Evolutionary conservation across 1,140 invertebrate species (phyloP).

Genomic region (Pantala flavescens): DNA sequence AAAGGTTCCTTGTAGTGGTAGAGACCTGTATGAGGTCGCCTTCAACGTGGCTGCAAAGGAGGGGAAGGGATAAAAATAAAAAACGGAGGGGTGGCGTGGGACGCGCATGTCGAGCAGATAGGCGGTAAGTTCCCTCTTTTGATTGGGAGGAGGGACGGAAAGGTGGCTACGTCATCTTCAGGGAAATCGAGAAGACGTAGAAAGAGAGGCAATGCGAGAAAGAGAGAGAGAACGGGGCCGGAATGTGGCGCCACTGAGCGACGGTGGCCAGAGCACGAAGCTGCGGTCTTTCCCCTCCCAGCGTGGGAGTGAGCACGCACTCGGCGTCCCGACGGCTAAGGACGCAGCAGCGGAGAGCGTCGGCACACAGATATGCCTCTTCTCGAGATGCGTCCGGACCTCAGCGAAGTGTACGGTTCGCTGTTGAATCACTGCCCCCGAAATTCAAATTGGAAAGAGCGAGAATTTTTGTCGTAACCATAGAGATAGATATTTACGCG

Average conservation of each 20-base stretch:
- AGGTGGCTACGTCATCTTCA: slow-evolving; percentile 7
- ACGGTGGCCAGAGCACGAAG: background rate
- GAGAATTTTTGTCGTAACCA: too few relatives aligned
- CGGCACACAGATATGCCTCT: too few relatives aligned
- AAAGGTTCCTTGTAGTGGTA: too few relatives aligned
- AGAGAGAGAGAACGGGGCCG: background rate
- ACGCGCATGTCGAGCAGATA: background rate
- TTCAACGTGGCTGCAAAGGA: background rate
- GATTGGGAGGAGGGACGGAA: background rate
- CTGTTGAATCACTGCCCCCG: too few relatives aligned
- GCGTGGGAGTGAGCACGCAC: too few relatives aligned
- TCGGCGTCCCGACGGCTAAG: too few relatives aligned
- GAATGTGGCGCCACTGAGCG: background rate
- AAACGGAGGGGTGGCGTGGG: background rate
- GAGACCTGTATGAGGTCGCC: background rate
- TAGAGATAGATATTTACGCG: too few relatives aligned
- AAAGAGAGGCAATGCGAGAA: background rate
- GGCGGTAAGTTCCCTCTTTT: background rate
- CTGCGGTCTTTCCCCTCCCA: background rate
- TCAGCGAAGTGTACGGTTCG: too few relatives aligned
- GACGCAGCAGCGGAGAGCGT: too few relatives aligned
- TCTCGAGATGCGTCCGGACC: too few relatives aligned
- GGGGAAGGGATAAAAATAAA: background rate
- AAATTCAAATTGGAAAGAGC: too few relatives aligned
- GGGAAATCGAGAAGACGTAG: background rate